These are phyloP conservation scores for Cyclopterus lumpus DNA, from an alignment of 2,797 vertebrate genomes.

Conservation along the genomic window DNA sequence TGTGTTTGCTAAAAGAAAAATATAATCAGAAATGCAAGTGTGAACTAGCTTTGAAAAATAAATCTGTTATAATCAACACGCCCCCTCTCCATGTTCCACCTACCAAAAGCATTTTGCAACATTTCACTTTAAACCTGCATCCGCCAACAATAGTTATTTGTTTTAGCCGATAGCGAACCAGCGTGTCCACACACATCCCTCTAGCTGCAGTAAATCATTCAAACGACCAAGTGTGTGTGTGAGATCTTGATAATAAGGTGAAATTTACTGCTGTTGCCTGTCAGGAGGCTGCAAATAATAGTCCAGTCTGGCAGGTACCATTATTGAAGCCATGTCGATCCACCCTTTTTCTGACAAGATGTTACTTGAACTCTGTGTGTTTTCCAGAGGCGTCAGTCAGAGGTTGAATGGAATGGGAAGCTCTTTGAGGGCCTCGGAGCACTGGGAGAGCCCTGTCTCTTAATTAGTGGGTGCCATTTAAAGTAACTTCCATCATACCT, in stretches of 20 bases:
- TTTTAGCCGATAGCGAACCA: slow-evolving; percentile 44
- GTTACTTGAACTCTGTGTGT: slow-evolving; percentile 78
- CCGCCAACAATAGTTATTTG: slow-evolving; percentile 46
- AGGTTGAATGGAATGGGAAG: slow-evolving; percentile 51
- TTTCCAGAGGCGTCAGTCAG: slow-evolving; percentile 60
- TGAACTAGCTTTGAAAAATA: slow-evolving; percentile 10
- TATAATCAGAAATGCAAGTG: neutral
- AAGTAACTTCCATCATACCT: slow-evolving; percentile 57
- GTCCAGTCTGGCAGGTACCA: slow-evolving; percentile 76
- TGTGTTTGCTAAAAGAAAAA: neutral
- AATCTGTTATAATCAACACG: neutral
- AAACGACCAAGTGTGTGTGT: slow-evolving; percentile 40
- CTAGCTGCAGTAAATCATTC: slow-evolving; percentile 65
- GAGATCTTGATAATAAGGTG: slow-evolving; percentile 69
- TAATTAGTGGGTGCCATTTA: slow-evolving; percentile 72
- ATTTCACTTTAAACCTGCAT: slow-evolving; percentile 21
- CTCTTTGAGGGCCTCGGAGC: slow-evolving; percentile 22
- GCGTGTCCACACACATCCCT: slow-evolving; percentile 56
- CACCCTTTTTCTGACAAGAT: slow-evolving; percentile 82
- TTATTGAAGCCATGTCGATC: slow-evolving; percentile 78
- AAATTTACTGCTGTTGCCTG: slow-evolving; percentile 76
- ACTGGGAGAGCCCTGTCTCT: slow-evolving; percentile 34
- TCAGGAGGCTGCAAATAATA: slow-evolving; percentile 74
- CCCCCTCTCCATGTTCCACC: neutral
- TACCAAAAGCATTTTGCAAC: slow-evolving; percentile 15